A percentile compares a stretch with the other conserved stretches of the same genome.
phyloP scores from a whole-genome alignment of 2,888 invertebrate species.

The Laothoe populi region DNA sequence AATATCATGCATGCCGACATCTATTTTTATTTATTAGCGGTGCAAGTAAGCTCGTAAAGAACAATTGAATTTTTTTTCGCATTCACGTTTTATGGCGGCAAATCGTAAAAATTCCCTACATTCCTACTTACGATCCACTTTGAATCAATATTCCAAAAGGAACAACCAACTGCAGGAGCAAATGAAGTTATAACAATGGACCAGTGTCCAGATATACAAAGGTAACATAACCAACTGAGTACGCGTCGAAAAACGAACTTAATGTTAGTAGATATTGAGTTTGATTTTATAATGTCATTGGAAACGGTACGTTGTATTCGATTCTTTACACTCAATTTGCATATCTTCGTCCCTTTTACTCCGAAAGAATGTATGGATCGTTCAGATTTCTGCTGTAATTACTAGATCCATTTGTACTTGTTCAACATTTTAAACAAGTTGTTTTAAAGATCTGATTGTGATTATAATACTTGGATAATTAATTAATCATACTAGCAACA shows the following conservation, averaged over 20 bases:
- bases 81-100: constrained; percentile 55
- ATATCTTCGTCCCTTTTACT: constrained; percentile 65
- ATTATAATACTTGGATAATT: too few relatives aligned
- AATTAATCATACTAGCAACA: too few relatives aligned
- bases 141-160: constrained; percentile 78
- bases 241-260: constrained; percentile 27
- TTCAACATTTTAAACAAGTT: neutral
- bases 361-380: constrained; percentile 40
- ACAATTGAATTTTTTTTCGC: constrained; percentile 31
- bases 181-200: constrained; percentile 83
- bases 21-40: constrained; percentile 11
- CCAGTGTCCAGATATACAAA: constrained; percentile 35
- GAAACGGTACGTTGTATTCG: constrained; percentile 11
- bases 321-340: constrained; percentile 54
- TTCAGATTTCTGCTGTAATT: constrained; percentile 19
- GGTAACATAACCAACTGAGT: constrained; percentile 39
- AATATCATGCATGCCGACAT: constrained; percentile 12
- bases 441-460: neutral
- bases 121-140: constrained; percentile 76
- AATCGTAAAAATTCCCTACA: constrained; percentile 79
- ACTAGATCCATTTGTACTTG: constrained; percentile 6
- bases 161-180: constrained; percentile 64
- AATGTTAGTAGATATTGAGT: neutral
- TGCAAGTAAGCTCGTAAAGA: constrained; percentile 10
- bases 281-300: constrained; percentile 11